Conservation (phyloP, 2,113 vertebrate species). For the Oncorhynchus keta region DNA sequence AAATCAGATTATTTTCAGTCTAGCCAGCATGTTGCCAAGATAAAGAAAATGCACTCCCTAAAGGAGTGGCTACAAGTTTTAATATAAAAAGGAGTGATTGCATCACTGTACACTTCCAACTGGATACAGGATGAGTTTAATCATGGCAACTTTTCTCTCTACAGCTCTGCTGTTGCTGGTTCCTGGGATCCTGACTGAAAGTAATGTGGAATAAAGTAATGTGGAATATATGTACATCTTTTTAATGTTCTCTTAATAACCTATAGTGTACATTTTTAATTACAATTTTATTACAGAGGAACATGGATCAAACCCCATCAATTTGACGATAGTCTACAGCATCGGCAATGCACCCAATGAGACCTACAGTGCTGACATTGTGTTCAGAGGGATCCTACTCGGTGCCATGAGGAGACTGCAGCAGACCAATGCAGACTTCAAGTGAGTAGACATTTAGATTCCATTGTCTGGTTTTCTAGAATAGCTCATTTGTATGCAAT, state of each 20-base stretch:
- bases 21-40: too few species aligned
- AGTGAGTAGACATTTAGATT: conserved; percentile 24
- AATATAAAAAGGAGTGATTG: too few species aligned
- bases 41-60: too few species aligned
- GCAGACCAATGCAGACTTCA: conserved; percentile 21
- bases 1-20: too few species aligned
- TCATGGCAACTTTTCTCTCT: conserved; percentile 11
- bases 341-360: background rate
- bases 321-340: conserved; percentile 37
- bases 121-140: conserved; percentile 1
- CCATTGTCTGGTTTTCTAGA: too few species aligned
- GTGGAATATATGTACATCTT: background rate
- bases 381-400: conserved; percentile 44
- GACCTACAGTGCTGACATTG: conserved; percentile 28
- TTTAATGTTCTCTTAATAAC: background rate
- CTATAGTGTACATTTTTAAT: background rate
- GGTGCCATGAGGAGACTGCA: conserved; percentile 49
- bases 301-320: conserved; percentile 8
- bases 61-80: too few species aligned
- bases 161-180: conserved; percentile 41
- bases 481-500: too few species aligned
- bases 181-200: conserved; percentile 12
- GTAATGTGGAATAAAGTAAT: conserved; percentile 34
- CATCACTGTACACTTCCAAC: too few species aligned
- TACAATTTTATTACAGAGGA: background rate